Conservation (phyloP, 2,888 invertebrate species). For the Coenonympha arcania region DNA sequence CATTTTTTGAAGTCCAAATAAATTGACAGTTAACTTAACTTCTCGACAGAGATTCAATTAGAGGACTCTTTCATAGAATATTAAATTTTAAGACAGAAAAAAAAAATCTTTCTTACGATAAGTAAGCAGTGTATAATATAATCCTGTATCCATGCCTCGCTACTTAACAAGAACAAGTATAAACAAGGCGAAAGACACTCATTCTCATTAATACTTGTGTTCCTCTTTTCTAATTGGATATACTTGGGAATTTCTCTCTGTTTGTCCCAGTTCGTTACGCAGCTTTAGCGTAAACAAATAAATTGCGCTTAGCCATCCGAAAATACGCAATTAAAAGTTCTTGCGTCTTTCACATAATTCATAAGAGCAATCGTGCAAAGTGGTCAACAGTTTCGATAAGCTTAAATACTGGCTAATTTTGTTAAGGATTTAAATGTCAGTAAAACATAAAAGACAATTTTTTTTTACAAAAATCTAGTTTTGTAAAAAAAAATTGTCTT, state of each 20-base stretch:
- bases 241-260: slow-evolving; percentile 36
- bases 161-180: not conserved
- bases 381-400: not conserved
- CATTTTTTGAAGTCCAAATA: too few relatives aligned
- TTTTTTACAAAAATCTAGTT: too few relatives aligned
- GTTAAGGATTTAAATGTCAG: too few relatives aligned
- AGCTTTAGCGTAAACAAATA: slow-evolving; percentile 48
- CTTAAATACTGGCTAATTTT: too few relatives aligned
- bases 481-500: too few relatives aligned
- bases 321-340: slow-evolving; percentile 17
- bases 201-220: slow-evolving; percentile 41
- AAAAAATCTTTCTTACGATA: too few relatives aligned
- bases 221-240: slow-evolving; percentile 48
- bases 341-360: slow-evolving; percentile 2
- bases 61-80: too few relatives aligned
- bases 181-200: slow-evolving; percentile 25
- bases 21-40: too few relatives aligned
- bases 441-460: too few relatives aligned
- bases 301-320: slow-evolving; percentile 34
- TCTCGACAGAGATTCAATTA: too few relatives aligned
- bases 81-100: too few relatives aligned
- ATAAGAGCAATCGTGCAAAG: not conserved
- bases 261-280: slow-evolving; percentile 40
- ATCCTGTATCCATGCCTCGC: not conserved
- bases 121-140: too few relatives aligned